phyloP scores from a whole-genome alignment of 2,113 vertebrate species.

The Malaclemys terrapin region DNA sequence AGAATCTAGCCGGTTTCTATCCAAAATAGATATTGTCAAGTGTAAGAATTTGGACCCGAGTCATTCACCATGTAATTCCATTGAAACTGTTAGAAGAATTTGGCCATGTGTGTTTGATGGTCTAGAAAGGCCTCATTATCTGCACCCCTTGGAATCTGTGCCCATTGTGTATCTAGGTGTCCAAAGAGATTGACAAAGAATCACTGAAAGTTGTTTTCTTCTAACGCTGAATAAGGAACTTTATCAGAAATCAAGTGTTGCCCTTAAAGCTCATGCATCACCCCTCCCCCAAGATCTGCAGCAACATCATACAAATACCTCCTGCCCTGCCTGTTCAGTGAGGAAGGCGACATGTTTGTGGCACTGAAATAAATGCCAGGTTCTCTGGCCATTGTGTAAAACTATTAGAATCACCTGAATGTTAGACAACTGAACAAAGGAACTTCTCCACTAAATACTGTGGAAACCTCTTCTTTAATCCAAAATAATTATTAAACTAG shows the following conservation, averaged over 20 bases:
- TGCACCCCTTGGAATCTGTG: neutral
- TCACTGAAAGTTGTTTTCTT: neutral
- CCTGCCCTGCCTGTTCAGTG: neutral
- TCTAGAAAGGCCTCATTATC: neutral
- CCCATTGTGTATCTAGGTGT: neutral
- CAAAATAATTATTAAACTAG: neutral
- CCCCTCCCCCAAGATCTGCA: neutral
- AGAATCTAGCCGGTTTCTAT: neutral
- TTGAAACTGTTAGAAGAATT: neutral
- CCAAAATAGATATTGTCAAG: neutral
- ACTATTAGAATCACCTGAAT: neutral
- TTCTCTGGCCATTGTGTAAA: neutral
- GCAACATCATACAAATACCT: neutral
- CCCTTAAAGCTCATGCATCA: neutral
- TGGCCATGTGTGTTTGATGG: neutral
- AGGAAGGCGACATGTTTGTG: neutral
- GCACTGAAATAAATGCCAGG: neutral
- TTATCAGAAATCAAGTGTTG: neutral
- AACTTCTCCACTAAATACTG: neutral
- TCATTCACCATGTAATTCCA: neutral
- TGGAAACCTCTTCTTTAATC: neutral
- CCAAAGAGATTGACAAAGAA: neutral
- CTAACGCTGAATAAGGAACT: neutral
- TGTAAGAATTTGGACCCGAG: neutral
- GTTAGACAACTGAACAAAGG: neutral